A percentile compares a stretch with the other conserved stretches of the same genome.
Evolutionary conservation across 1,140 invertebrate species (phyloP).

Genomic region (Leptopilina boulardi): DNA sequence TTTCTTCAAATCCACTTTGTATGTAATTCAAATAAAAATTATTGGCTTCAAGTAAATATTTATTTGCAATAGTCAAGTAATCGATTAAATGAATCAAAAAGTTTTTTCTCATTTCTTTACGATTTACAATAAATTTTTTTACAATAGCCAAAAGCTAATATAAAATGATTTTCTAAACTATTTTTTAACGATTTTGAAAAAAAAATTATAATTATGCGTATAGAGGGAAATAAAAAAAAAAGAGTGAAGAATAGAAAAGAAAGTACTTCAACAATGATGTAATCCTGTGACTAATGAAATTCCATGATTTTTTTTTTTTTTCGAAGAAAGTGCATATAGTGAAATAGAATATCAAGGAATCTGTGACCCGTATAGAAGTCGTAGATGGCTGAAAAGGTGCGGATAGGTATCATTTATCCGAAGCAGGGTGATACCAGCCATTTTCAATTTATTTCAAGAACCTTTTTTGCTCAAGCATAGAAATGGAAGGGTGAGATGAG

Average conservation of each 20-base stretch:
- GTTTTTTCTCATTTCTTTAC: too few species aligned
- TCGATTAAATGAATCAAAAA: too few species aligned
- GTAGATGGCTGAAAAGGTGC: conserved; percentile 54
- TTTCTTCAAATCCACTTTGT: too few species aligned
- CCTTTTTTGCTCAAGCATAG: conserved; percentile 66
- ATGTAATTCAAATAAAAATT: too few species aligned
- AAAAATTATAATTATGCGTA: too few species aligned
- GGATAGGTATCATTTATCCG: conserved; percentile 69
- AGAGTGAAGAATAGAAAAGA: neutral
- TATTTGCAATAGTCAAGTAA: too few species aligned
- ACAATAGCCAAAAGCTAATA: too few species aligned
- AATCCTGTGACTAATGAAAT: conserved; percentile 30
- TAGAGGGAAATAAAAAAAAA: conserved; percentile 1
- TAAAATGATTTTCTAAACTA: too few species aligned
- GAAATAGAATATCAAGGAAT: conserved; percentile 58
- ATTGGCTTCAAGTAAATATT: too few species aligned
- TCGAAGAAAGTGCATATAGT: conserved; percentile 38
- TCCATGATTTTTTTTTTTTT: conserved; percentile 25
- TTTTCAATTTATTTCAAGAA: conserved; percentile 73
- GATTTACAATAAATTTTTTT: too few species aligned
- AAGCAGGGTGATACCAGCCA: conserved; percentile 69
- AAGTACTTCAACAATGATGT: neutral
- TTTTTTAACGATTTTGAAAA: too few species aligned
- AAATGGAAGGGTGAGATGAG: conserved; percentile 66
- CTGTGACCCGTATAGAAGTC: conserved; percentile 32